Base-by-base conservation (phyloP, 2,888 invertebrate species). In the Thera britannica region DNA sequence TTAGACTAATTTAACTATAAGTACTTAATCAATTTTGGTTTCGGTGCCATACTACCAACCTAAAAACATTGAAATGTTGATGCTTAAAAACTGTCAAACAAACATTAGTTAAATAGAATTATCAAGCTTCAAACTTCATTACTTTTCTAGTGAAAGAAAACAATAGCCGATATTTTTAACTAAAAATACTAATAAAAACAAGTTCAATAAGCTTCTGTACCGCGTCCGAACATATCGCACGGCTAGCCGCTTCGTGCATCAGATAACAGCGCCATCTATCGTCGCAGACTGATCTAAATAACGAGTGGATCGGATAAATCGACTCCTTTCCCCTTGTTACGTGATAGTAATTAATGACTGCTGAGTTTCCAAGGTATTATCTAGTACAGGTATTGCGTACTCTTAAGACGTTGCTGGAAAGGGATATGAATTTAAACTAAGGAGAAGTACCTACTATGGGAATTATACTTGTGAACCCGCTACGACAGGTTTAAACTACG, bases 241-340 rank as follows among this genome's bases (percentile, higher is more conserved):
- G 12, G 83, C 38, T 3, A 23, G 56, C 38, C 7, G 65, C 78
- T 81, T 86, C 92, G 90, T 90, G 90, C 79, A 91, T 90, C 91
- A 83, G 91, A 92, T 92, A 92, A 69, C 83, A 79, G 80, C 86
- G 88, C 89, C 90, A 90, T 90, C 91, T 90, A 89, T 88, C 90
- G 90, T 84, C 88, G 84, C 85, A 76, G 70, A 75, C 82, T 85
- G 90, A 92, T 92, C 90, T 91, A 89, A 90, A 89, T 90, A 91
- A 90, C 89, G 85, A 87, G 85, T 83, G 86, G 89, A 88, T 89
- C 84, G 90, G 88, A 89, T 90, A 90, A 88, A 90, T 90, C 86
- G 87, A 6, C 58, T 58, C 79, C 80, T 83, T 85, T 85, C 86
- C 83, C 83, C 82, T 88, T 87, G 90, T 89, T 90, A 90, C 82